These are phyloP conservation scores for Galerucella calmariensis DNA, from an alignment of 2,888 invertebrate species.

Conservation along the genomic window DNA sequence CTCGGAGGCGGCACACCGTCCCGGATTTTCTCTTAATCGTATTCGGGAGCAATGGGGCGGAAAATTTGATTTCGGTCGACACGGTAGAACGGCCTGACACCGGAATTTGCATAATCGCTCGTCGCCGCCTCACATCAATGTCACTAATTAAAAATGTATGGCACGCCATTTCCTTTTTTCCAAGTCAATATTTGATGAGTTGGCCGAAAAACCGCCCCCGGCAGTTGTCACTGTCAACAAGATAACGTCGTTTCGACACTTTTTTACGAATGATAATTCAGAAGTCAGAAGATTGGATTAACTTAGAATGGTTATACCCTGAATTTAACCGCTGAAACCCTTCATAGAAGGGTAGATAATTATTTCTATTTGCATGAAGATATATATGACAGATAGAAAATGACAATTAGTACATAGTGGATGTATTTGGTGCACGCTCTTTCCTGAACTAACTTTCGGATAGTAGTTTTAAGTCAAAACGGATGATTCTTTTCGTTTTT, in stretches of 20 bases:
- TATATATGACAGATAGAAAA: too few relatives aligned
- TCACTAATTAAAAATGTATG: slow-evolving; percentile 63
- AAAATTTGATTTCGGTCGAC: slow-evolving; percentile 62
- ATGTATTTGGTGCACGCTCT: too few relatives aligned
- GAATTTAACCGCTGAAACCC: slow-evolving; percentile 42
- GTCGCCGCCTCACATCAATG: slow-evolving; percentile 56
- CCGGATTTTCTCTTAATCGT: slow-evolving; percentile 60
- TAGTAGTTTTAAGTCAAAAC: too few relatives aligned
- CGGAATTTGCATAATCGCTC: slow-evolving; percentile 63
- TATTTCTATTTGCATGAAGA: too few relatives aligned
- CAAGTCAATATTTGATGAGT: slow-evolving; percentile 44
- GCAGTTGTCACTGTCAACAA: slow-evolving; percentile 35
- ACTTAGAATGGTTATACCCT: slow-evolving; percentile 29
- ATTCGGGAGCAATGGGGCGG: slow-evolving; percentile 63
- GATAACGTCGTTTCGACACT: slow-evolving; percentile 12
- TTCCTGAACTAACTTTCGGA: too few relatives aligned
- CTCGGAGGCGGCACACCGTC: slow-evolving; percentile 11
- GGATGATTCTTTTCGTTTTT: too few relatives aligned
- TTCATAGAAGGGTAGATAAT: too few relatives aligned
- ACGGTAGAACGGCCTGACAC: slow-evolving; percentile 57
- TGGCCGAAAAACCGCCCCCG: slow-evolving; percentile 29
- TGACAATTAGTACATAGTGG: too few relatives aligned
- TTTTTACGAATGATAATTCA: slow-evolving; percentile 12
- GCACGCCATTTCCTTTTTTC: slow-evolving; percentile 57
- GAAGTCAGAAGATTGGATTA: slow-evolving; percentile 5